These are phyloP conservation scores for Condylura cristata DNA, from an alignment of 2,113 vertebrate genomes.

Conservation along the genomic window DNA sequence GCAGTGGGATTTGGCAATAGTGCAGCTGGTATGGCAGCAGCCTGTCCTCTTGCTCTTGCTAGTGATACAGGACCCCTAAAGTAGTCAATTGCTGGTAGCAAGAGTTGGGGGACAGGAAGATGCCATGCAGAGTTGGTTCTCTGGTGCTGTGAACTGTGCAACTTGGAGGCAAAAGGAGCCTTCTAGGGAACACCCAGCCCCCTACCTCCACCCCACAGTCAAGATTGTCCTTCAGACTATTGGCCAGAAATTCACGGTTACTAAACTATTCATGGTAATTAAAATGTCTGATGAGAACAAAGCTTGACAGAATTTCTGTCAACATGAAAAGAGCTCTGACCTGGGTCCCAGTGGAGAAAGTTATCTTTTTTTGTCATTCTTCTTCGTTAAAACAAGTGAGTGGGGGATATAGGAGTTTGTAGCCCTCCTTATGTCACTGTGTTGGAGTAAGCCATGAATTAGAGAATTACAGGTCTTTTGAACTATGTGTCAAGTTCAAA, in stretches of 20 bases:
- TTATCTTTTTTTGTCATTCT: background rate
- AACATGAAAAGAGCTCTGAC: background rate
- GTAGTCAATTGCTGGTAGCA: background rate
- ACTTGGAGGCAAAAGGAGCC: background rate
- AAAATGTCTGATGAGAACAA: constrained; percentile 29
- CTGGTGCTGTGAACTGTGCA: background rate
- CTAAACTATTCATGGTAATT: background rate
- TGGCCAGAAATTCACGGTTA: background rate
- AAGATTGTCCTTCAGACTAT: background rate
- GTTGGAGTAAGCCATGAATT: background rate
- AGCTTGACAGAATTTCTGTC: constrained; percentile 26
- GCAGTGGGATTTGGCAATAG: too few species aligned
- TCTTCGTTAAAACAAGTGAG: background rate
- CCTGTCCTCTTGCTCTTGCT: background rate
- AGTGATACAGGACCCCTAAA: background rate
- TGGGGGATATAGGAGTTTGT: background rate
- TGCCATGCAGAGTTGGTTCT: background rate
- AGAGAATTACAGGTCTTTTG: background rate
- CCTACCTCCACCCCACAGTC: too few species aligned
- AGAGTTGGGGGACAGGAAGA: background rate
- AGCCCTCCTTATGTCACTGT: too few species aligned
- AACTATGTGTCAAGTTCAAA: background rate
- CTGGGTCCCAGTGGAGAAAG: background rate
- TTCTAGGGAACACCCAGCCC: background rate
- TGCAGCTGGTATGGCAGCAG: background rate